Evolutionary conservation across 2,888 invertebrate species (phyloP), one percentile per base, ranked within the genome.

Genomic region (Neocrepidodera transversa): DNA sequence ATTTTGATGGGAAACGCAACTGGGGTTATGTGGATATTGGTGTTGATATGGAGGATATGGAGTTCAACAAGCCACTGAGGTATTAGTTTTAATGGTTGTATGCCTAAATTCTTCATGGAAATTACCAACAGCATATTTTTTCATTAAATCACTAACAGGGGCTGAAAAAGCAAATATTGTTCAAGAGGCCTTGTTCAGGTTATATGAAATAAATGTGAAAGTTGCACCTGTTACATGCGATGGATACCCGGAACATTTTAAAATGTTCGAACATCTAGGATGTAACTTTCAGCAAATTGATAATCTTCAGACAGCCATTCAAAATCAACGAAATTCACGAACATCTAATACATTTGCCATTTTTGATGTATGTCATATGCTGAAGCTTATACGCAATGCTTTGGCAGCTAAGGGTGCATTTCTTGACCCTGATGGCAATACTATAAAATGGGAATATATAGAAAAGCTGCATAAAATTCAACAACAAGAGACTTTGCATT

Each of bases 51-150:
- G 65, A 63, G 6, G 54, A 47, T 49, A 60, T 18, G 32, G 50
- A 17, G 20, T 58, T 11, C 18, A 60, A 32, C 60, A 49, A 23
- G 69, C 71, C 13, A 59, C 49, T n/a, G 64, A 69, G 49, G 71
- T 63, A 7, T 36, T 68, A 8, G 69, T 68, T 11, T 17, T 69
- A 13, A 64, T 68, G 68, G 64, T 68, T 11, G 65, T 66, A 11
- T 36, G 57, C 2, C 18, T 51, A 11, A 58, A 63, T 43, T 28
- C 36, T 6, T 36, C 62, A 23, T 67, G 68, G 67, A 71, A 71
- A 58, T 26, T 70, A 30, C 68, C 68, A 45, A 52, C 68, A 36
- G 63, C 60, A 7, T 69, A 69, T 55, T 68, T 62, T 60, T 68
- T 62, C 58, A 66, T 65, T 32, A 62, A 64, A 36, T 38, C 38